Evolutionary conservation across 2,797 vertebrate genomes (phyloP).

Genomic region (Morus bassanus): DNA sequence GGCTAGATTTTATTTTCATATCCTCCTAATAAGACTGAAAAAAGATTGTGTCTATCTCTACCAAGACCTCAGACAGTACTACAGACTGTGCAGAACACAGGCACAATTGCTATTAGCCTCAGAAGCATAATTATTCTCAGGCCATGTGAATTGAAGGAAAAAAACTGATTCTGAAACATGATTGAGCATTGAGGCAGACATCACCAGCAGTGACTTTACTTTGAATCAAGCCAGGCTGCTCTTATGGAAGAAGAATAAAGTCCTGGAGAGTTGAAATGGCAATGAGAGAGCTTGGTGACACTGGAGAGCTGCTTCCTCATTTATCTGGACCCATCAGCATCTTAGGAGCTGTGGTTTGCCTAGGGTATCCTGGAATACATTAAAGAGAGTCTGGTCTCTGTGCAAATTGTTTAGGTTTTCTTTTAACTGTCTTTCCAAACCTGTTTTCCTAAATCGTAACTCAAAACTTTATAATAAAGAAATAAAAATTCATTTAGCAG

Average conservation of each 20-base stretch:
- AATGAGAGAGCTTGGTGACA: neutral
- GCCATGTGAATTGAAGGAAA: neutral
- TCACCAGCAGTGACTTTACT: neutral
- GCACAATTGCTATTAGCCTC: neutral
- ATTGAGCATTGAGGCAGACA: neutral
- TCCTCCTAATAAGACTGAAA: neutral
- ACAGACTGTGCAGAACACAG: neutral
- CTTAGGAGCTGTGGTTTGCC: neutral
- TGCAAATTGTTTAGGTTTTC: neutral
- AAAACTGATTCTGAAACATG: rapidly evolving
- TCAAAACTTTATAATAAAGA: neutral
- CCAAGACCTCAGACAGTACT: neutral
- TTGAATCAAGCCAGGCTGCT: neutral
- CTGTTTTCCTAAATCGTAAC: neutral
- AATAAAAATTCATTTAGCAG: neutral
- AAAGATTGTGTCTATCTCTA: neutral
- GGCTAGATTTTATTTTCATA: neutral
- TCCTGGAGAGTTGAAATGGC: neutral
- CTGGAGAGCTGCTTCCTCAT: neutral
- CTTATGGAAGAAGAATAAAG: neutral
- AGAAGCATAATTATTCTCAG: neutral
- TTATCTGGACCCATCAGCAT: neutral
- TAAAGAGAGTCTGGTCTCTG: neutral
- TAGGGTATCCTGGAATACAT: neutral
- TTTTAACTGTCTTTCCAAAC: neutral